Evolutionary conservation across 35 echinoderm and acorn worm genomes (phyloP).

Genomic region (Diadema setosum): DNA sequence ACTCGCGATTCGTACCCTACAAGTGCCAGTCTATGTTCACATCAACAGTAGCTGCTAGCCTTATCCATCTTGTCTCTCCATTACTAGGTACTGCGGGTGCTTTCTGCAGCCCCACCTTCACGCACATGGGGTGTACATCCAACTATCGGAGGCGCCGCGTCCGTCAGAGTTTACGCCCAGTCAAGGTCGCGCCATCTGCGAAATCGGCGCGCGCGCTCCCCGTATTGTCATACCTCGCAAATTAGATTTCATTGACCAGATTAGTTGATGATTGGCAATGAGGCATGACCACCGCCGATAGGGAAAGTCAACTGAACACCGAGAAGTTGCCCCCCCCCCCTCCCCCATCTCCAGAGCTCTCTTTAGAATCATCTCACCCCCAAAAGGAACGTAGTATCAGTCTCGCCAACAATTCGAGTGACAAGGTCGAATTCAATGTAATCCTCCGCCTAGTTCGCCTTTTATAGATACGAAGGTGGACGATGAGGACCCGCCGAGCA

Average conservation of each 20-base stretch:
- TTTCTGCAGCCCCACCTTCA: too few species aligned
- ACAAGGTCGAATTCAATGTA: neutral
- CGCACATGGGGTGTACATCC: too few species aligned
- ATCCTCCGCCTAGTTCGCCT: neutral
- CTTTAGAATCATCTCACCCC: too few species aligned
- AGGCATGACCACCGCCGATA: neutral
- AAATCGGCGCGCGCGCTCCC: neutral
- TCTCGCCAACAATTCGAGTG: neutral
- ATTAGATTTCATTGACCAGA: neutral
- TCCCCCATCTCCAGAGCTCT: too few species aligned
- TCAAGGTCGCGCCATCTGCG: neutral
- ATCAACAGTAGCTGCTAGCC: too few species aligned
- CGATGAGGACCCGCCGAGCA: neutral
- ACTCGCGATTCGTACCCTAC: too few species aligned
- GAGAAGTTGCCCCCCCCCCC: too few species aligned
- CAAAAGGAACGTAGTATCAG: neutral
- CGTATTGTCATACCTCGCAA: neutral
- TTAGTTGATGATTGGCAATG: neutral
- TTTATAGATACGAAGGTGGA: neutral
- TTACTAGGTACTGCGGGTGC: too few species aligned
- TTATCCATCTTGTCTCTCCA: too few species aligned
- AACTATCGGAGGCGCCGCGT: too few species aligned
- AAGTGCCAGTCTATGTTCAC: too few species aligned
- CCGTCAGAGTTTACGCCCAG: neutral
- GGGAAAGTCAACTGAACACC: neutral